Conservation (phyloP, 2,888 invertebrate species). For the Mimas tiliae region DNA sequence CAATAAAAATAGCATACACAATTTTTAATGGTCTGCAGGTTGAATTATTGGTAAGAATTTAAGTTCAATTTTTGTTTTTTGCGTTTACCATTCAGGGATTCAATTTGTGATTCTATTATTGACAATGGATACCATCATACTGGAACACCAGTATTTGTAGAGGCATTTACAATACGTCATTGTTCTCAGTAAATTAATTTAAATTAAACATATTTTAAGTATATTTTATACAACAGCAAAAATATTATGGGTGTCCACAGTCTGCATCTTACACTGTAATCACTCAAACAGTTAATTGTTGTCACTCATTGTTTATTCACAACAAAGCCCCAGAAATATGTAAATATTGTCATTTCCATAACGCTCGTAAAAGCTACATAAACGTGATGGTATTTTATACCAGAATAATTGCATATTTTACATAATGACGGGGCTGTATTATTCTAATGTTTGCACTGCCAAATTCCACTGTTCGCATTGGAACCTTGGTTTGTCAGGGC, state of each 20-base stretch:
- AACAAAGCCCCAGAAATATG: not conserved
- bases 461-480: constrained; percentile 76
- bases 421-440: constrained; percentile 12
- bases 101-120: too few species aligned
- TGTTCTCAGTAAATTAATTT: not conserved
- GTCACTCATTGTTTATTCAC: constrained; percentile 8
- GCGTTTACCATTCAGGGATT: too few species aligned
- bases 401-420: not conserved
- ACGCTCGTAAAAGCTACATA: not conserved
- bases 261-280: not conserved
- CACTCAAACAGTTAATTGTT: not conserved
- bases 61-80: too few species aligned
- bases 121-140: too few species aligned
- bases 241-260: constrained; percentile 5
- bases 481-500: constrained; percentile 82
- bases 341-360: not conserved
- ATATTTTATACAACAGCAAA: constrained; percentile 15
- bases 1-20: not conserved
- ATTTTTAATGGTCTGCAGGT: not conserved
- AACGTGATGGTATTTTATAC: not conserved
- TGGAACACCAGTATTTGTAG: not conserved
- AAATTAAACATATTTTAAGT: too few species aligned
- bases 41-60: too few species aligned
- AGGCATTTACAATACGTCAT: not conserved
- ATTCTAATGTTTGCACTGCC: constrained; percentile 57